Evolutionary conservation across 2,888 invertebrate species (phyloP), one percentile per base, ranked within the genome.

Genomic region (Eubasilissa splendida): DNA sequence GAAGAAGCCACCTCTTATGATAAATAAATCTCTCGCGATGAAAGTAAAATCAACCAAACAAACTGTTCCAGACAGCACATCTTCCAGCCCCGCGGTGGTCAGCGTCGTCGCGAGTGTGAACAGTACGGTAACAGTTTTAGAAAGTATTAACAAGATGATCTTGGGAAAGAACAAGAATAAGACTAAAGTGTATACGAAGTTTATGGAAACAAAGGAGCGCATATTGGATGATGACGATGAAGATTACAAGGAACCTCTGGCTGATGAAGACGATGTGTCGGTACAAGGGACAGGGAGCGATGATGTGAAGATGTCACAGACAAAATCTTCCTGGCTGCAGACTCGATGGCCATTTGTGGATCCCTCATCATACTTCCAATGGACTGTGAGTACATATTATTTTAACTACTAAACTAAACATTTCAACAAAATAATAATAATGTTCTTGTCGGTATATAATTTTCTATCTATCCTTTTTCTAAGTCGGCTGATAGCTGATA

Each of bases 341-440:
- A 91, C 91, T 58, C 89, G 92, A 83, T 93, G 93, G 93, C 92
- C 93, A 11, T 93, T 93, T 86, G 91, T 92, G 66, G 93, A 93
- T 86, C 91, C 93, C 56, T 92, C 93, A 52, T 92, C 93, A 22
- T 92, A 93, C 86, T 92, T 93, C 86, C 93, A 93, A 87, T 93
- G 93, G 93, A 92, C 92, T 88, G 93, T 93, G 87, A 90, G 92
- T 89, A 77, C 42, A 42, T 42, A 42, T 53, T 54, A 54, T 50
- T 8, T 58, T 14, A n/a, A 14, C 58, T n/a, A n/a, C n/a, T n/a
- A n/a, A 58, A 58, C 9, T 60, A 60, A n/a, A n/a, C 14, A 4
- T 80, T 12, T 82, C 22, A 22, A 22, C 22, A 12, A n/a, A 59
- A 12, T 42, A 42, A 42, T 42, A 42, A 42, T 42, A 5, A 42